Conservation (phyloP, 2,888 invertebrate species). For the Tupiocoris notatus region DNA sequence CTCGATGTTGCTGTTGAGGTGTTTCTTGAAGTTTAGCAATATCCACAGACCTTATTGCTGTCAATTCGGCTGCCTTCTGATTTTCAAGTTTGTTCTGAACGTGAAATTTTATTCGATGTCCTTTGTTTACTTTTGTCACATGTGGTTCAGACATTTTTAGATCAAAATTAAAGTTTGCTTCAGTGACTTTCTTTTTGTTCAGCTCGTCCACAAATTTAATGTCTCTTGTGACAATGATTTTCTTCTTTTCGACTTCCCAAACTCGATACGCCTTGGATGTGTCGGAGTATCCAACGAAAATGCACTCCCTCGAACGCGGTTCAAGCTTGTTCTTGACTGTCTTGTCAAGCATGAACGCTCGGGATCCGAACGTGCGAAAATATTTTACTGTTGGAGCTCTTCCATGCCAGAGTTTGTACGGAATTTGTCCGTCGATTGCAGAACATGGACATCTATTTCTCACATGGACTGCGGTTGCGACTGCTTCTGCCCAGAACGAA, state of each 20-base stretch:
- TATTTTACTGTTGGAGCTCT: not conserved
- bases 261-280: too few relatives aligned
- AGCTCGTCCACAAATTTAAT: not conserved
- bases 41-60: too few relatives aligned
- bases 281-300: too few relatives aligned
- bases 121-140: too few relatives aligned
- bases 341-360: not conserved
- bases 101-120: not conserved
- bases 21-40: too few relatives aligned
- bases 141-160: too few relatives aligned
- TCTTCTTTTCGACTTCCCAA: not conserved
- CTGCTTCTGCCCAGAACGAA: conserved; percentile 48
- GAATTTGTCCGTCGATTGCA: not conserved
- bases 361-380: not conserved
- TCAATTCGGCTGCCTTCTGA: too few relatives aligned
- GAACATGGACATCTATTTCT: conserved; percentile 14
- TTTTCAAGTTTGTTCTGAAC: not conserved
- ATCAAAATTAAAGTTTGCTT: not conserved
- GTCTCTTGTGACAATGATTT: too few relatives aligned
- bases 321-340: not conserved
- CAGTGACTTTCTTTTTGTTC: not conserved
- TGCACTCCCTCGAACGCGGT: not conserved
- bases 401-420: not conserved
- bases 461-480: conserved; percentile 42
- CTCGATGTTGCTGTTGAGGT: too few relatives aligned